Conservation (phyloP, 2,888 invertebrate genomes). For the Monopis laevigella region DNA sequence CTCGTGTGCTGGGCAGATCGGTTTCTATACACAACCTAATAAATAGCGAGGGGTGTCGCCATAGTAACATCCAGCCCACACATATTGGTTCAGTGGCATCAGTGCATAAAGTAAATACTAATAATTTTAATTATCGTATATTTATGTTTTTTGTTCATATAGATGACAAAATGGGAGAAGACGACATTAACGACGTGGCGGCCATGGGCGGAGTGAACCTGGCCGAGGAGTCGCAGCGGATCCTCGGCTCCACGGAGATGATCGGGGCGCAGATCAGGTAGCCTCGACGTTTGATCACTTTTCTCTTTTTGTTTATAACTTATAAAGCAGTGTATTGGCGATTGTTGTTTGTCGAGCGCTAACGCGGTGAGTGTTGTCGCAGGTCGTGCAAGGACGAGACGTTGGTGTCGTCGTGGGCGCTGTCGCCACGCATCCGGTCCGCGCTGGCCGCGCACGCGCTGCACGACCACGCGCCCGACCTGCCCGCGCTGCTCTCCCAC, state of each 20-base stretch:
- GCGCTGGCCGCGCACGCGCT: constrained; percentile 80
- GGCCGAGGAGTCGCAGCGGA: constrained; percentile 94
- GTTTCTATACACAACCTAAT: too few species aligned
- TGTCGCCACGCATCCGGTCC: constrained; percentile 81
- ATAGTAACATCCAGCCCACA: too few species aligned
- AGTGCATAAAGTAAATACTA: too few species aligned
- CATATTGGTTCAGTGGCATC: too few species aligned
- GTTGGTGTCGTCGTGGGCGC: constrained; percentile 79
- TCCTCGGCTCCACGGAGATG: constrained; percentile 89
- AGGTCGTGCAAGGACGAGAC: constrained; percentile 93
- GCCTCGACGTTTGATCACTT: too few species aligned
- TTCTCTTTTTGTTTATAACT: too few species aligned
- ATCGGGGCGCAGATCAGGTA: constrained; percentile 84
- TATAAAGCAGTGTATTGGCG: too few species aligned
- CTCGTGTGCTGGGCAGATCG: too few species aligned
- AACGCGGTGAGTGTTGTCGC: too few species aligned
- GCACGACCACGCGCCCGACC: constrained; percentile 86
- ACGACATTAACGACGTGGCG: constrained; percentile 98
- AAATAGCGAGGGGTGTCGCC: too few species aligned
- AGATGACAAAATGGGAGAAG: constrained; percentile 78
- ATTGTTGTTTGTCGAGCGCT: too few species aligned
- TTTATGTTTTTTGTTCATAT: not conserved
- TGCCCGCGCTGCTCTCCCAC: constrained; percentile 91
- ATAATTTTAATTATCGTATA: too few species aligned
- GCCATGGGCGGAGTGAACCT: constrained; percentile 99